A percentile compares a stretch with the other conserved stretches of the same genome.
Conservation (phyloP, 2,888 invertebrate genomes). For the Pantelozetes paolii region DNA sequence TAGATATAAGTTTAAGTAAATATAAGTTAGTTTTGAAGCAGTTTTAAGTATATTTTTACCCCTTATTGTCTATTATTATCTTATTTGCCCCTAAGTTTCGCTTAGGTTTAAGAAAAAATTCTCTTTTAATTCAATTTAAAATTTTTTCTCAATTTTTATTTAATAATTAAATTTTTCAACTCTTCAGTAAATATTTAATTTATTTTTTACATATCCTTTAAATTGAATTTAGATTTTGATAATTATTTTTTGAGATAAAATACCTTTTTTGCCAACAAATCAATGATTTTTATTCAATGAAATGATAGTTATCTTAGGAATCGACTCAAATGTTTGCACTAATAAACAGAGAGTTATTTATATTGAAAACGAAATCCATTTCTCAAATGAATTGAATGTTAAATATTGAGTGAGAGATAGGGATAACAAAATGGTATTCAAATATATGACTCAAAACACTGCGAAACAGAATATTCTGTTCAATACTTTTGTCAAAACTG, state of each 20-base stretch:
- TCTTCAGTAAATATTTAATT: not conserved
- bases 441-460: too few relatives aligned
- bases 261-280: too few relatives aligned
- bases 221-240: not conserved
- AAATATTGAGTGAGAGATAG: too few relatives aligned
- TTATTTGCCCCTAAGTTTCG: constrained; percentile 3
- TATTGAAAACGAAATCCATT: too few relatives aligned
- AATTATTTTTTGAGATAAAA: constrained; percentile 11
- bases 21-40: constrained; percentile 9
- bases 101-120: not conserved
- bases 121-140: not conserved
- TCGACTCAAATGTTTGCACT: too few relatives aligned
- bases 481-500: too few relatives aligned
- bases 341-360: too few relatives aligned
- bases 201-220: not conserved
- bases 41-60: not conserved
- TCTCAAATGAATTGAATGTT: too few relatives aligned
- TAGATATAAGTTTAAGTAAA: constrained; percentile 5
- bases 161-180: constrained; percentile 4
- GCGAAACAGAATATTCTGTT: too few relatives aligned
- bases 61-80: not conserved
- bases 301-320: too few relatives aligned
- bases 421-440: too few relatives aligned
- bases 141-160: not conserved
- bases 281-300: too few relatives aligned